phyloP scores from a whole-genome alignment of 2,888 invertebrate genomes.

The Formica aserva region DNA sequence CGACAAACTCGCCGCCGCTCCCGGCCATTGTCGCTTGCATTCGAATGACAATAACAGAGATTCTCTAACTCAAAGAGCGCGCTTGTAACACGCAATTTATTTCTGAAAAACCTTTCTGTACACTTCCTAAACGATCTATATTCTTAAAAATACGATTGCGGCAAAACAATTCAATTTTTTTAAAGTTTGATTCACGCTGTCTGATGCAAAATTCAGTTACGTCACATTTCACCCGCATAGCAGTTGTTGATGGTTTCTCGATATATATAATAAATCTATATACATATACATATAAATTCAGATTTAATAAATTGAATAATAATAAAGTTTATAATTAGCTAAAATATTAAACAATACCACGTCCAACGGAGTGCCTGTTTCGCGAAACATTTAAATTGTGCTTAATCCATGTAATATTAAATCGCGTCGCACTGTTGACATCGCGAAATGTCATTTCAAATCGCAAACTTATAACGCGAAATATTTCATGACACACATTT shows the following conservation, averaged over 20 bases:
- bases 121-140: not conserved
- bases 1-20: slow-evolving; percentile 17
- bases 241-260: not conserved
- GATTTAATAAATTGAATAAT: not conserved
- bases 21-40: not conserved
- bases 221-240: not conserved
- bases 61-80: slow-evolving; percentile 23
- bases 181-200: not conserved
- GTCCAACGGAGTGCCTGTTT: not conserved
- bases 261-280: not conserved
- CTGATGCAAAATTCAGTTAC: not conserved
- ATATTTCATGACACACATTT: not conserved
- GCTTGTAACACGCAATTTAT: slow-evolving; percentile 7
- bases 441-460: slow-evolving; percentile 16
- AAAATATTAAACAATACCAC: not conserved
- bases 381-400: not conserved
- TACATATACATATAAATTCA: too few species aligned
- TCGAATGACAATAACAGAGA: slow-evolving; percentile 39
- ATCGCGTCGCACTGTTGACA: not conserved
- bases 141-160: slow-evolving; percentile 27
- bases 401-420: not conserved
- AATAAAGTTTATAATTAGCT: not conserved
- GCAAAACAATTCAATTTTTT: slow-evolving; percentile 25
- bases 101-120: not conserved
- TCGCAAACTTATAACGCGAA: slow-evolving; percentile 6